These are phyloP conservation scores for Perdita meconis DNA, from an alignment of 2,888 invertebrate species.

Conservation along the genomic window DNA sequence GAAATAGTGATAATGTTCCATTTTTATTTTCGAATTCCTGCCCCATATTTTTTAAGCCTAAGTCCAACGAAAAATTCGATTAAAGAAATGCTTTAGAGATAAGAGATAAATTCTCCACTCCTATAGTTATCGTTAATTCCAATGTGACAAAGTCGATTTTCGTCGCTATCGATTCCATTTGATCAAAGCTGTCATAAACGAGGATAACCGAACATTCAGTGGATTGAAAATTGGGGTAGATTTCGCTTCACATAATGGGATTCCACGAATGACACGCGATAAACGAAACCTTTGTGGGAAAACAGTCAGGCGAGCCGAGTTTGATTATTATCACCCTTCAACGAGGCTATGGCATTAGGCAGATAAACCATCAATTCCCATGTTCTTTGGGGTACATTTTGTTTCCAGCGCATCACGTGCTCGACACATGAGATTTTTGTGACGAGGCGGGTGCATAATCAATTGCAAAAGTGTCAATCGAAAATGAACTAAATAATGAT, in stretches of 20 bases:
- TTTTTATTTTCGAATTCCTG: too few species aligned
- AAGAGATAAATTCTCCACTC: not conserved
- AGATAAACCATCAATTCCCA: constrained; percentile 44
- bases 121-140: constrained; percentile 16
- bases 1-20: too few species aligned
- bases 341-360: constrained; percentile 3
- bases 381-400: constrained; percentile 5
- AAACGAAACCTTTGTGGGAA: constrained; percentile 44
- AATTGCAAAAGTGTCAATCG: too few species aligned
- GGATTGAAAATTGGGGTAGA: constrained; percentile 57
- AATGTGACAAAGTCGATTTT: constrained; percentile 1
- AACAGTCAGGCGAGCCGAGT: constrained; percentile 28
- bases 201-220: constrained; percentile 46
- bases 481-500: too few species aligned
- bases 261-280: constrained; percentile 36
- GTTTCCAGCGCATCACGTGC: constrained; percentile 12
- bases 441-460: too few species aligned
- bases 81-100: too few species aligned
- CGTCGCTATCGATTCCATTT: constrained; percentile 38
- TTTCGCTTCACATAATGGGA: constrained; percentile 48
- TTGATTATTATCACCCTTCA: constrained; percentile 54
- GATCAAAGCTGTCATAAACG: constrained; percentile 50
- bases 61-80: too few species aligned
- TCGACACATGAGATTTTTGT: not conserved
- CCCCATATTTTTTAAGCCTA: too few species aligned